Evolutionary conservation across 2,888 invertebrate genomes (phyloP), one percentile per base, ranked within the genome.

Genomic region (Graphium colonna): DNA sequence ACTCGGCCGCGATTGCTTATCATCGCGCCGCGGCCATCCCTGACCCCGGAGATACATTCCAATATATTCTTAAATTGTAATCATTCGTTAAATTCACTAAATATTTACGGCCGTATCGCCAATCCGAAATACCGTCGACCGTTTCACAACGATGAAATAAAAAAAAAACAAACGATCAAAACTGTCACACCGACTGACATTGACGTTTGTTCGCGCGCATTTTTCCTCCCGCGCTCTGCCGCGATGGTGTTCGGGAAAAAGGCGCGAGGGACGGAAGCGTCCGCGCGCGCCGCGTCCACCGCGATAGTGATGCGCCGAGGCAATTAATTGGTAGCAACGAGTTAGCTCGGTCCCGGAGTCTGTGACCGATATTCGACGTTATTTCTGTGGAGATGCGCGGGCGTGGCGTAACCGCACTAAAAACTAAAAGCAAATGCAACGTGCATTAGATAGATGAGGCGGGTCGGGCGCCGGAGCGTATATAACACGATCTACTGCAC

Each of bases 281-380:
- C 81, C 85, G 83, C 85, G 63, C 84, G 80, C 79, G 73, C 72
- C 72, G 71, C 78, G 79, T 71, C 75, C 83, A 69, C 71, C 65
- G 69, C 81, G 82, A 77, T 84, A 86, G 69, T 74, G 73, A 65
- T 75, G 69, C 61, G 62, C 61, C 65, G 65, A 5, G 70, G 73
- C 77, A 85, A 87, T 88, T 86, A 87, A 86, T 80, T 75, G 73
- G 74, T 21, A 21, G 21, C n/a, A n/a, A 77, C 75, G 79, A 79
- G 79, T 77, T 80, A 82, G 73, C 75, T 77, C 77, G 67, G 71
- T 71, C 62, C 12, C 72, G 65, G 81, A 76, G 80, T 80, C 82
- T 71, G 73, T 89, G 89, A 87, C 89, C 89, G 89, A 89, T 88
- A 88, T 89, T 85, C 82, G 66, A 76, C 82, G 86, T 85, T 88